phyloP scores from a whole-genome alignment of 2,113 vertebrate species.

The Corythaixoides concolor region DNA sequence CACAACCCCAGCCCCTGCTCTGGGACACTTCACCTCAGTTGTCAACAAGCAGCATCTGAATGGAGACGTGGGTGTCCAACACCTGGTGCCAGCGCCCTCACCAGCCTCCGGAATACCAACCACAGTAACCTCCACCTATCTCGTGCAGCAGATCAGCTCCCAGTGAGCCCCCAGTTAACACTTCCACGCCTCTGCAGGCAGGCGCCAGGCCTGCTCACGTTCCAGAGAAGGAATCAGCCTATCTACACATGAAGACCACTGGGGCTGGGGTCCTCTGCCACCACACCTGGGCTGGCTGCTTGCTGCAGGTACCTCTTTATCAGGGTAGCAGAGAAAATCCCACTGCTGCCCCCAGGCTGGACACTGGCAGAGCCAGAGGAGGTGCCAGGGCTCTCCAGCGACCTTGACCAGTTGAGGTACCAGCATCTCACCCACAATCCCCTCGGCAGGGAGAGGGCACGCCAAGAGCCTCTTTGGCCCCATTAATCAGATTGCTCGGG shows the following conservation, averaged over 20 bases:
- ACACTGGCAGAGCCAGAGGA: background rate
- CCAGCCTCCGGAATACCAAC: background rate
- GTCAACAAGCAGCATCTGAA: background rate
- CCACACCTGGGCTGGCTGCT: background rate
- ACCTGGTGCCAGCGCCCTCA: background rate
- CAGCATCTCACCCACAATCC: background rate
- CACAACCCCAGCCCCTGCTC: accelerated
- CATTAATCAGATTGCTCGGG: too few relatives aligned
- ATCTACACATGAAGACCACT: background rate
- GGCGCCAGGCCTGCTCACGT: background rate
- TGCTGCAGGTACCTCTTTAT: background rate
- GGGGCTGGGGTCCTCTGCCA: background rate
- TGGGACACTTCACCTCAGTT: background rate
- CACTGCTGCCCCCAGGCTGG: too few relatives aligned
- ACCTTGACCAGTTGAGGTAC: background rate
- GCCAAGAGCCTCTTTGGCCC: background rate
- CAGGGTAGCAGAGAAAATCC: background rate
- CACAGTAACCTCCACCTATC: background rate
- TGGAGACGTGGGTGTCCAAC: accelerated
- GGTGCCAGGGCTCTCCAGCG: background rate
- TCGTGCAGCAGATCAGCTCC: background rate
- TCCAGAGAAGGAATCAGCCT: background rate
- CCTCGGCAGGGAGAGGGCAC: background rate
- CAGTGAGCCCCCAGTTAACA: background rate
- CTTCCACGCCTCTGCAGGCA: background rate